Conservation (phyloP, 1,140 invertebrate genomes). For the Drosophila lowei region DNA sequence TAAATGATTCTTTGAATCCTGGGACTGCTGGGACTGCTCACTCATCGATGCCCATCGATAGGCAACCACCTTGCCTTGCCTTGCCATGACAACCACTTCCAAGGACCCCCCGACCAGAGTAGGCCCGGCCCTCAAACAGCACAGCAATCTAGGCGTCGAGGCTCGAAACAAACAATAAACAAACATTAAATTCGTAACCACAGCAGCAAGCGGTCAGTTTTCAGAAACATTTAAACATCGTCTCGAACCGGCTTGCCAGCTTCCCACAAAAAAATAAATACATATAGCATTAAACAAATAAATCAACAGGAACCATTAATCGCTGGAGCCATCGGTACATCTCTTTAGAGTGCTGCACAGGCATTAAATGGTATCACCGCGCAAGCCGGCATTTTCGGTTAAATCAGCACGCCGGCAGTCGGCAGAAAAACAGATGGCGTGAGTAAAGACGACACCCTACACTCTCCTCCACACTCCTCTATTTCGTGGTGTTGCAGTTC, state of each 20-base stretch:
- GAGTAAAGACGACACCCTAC: constrained; percentile 16
- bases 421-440: constrained; percentile 59
- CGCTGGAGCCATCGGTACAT: background rate
- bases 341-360: constrained; percentile 6
- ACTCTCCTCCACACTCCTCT: too few relatives aligned
- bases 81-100: constrained; percentile 27
- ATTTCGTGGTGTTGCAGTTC: constrained; percentile 30
- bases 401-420: constrained; percentile 26
- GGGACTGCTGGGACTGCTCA: too few relatives aligned
- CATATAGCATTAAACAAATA: constrained; percentile 3
- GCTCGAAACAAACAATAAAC: constrained; percentile 57
- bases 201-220: constrained; percentile 65
- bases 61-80: constrained; percentile 2
- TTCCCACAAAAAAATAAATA: constrained; percentile 36
- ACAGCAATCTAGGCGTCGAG: constrained; percentile 24
- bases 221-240: constrained; percentile 58
- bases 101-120: background rate
- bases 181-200: constrained; percentile 66
- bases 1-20: background rate
- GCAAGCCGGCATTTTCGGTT: constrained; percentile 49
- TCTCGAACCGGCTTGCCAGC: constrained; percentile 52
- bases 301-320: too few relatives aligned
- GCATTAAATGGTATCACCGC: constrained; percentile 69
- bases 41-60: constrained; percentile 16
- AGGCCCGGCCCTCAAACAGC: constrained; percentile 23